A percentile compares a stretch with the other conserved stretches of the same genome.
phyloP scores from a whole-genome alignment of 2,888 invertebrate species.

The Meandrusa payeni region DNA sequence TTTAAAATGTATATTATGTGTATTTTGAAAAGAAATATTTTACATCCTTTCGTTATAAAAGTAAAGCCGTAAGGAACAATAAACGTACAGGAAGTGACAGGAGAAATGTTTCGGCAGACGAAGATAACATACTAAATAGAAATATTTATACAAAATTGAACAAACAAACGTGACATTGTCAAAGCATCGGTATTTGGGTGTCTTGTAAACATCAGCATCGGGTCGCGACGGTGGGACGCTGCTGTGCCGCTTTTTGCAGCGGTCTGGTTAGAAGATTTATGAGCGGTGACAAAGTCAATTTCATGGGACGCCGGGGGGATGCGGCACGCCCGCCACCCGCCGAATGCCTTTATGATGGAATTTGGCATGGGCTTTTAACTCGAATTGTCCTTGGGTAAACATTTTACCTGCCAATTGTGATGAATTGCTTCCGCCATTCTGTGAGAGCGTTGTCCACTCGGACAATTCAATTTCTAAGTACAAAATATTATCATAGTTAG shows the following conservation, averaged over 20 bases:
- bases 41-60: too few relatives aligned
- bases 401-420: slow-evolving; percentile 75
- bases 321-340: slow-evolving; percentile 51
- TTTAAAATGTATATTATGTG: too few relatives aligned
- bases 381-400: slow-evolving; percentile 70
- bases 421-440: slow-evolving; percentile 57
- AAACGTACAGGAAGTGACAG: too few relatives aligned
- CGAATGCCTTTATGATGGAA: slow-evolving; percentile 57
- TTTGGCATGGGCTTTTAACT: slow-evolving; percentile 68
- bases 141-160: slow-evolving; percentile 45
- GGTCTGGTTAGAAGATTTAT: slow-evolving; percentile 68
- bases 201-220: slow-evolving; percentile 73
- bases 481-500: slow-evolving; percentile 18
- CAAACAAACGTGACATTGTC: slow-evolving; percentile 45
- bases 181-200: slow-evolving; percentile 51
- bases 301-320: slow-evolving; percentile 60
- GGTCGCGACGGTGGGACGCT: slow-evolving; percentile 52
- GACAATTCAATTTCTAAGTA: slow-evolving; percentile 68
- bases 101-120: slow-evolving; percentile 23
- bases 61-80: too few relatives aligned
- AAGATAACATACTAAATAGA: slow-evolving; percentile 40
- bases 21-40: too few relatives aligned
- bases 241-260: slow-evolving; percentile 49
- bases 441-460: slow-evolving; percentile 41
- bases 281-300: slow-evolving; percentile 77